Percentiles rank a stretch among this genome's conserved stretches.
Evolutionary conservation across 2,797 vertebrate species (phyloP).

Genomic region (Pelobates cultripes): DNA sequence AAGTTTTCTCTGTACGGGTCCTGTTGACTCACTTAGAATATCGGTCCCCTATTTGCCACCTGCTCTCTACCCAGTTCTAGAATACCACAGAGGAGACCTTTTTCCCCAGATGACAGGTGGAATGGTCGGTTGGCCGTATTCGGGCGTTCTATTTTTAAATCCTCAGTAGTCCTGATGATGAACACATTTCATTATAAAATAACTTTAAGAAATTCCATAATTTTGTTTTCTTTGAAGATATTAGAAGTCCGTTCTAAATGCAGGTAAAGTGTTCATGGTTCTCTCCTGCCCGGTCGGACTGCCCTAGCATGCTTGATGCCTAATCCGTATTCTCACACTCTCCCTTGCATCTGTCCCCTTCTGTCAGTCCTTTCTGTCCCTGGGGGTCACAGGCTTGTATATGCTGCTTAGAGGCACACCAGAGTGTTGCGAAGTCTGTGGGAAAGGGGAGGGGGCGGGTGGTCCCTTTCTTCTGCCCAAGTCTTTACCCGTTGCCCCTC

Average conservation of each 20-base stretch:
- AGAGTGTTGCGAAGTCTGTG: constrained; percentile 20
- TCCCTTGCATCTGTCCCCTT: constrained; percentile 15
- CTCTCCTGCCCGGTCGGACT: background rate
- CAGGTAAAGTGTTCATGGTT: background rate
- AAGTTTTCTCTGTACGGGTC: too few species aligned
- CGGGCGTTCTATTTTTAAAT: background rate
- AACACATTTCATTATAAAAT: background rate
- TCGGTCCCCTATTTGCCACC: background rate
- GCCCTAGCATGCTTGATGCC: background rate
- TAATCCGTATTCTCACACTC: constrained; percentile 12
- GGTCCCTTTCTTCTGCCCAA: constrained; percentile 26
- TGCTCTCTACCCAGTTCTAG: background rate
- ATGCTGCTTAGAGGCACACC: constrained; percentile 6
- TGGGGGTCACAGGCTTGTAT: background rate
- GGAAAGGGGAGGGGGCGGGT: constrained; percentile 8
- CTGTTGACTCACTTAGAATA: too few species aligned
- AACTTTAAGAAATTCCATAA: background rate
- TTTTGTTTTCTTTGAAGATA: background rate
- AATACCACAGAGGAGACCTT: too few species aligned
- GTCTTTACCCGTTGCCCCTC: constrained; percentile 13
- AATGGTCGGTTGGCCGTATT: background rate
- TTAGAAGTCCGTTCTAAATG: background rate
- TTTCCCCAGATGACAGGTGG: background rate
- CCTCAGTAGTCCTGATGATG: background rate
- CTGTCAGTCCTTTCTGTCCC: constrained; percentile 11